Percentiles rank a stretch among this genome's conserved stretches.
phyloP scores from a whole-genome alignment of 1,140 invertebrate genomes.

The Magallana angulata region DNA sequence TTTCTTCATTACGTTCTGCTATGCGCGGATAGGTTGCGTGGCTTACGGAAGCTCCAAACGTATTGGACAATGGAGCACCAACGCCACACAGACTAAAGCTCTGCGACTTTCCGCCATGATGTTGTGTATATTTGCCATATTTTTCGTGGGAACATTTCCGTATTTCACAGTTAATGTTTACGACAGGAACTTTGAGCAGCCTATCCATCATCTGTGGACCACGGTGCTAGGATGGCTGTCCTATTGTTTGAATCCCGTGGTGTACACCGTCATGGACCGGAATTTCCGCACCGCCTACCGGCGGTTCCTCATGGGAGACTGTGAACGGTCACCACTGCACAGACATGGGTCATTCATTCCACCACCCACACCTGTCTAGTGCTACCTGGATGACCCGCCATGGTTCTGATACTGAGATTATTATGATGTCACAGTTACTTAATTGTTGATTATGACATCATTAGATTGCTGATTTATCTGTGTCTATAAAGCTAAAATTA shows the following conservation, averaged over 20 bases:
- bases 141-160: slow-evolving; percentile 69
- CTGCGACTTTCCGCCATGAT: slow-evolving; percentile 71
- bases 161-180: slow-evolving; percentile 69
- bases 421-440: no score
- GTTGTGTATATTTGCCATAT: slow-evolving; percentile 69
- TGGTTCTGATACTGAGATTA: not conserved
- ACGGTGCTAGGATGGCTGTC: slow-evolving; percentile 67
- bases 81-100: slow-evolving; percentile 54
- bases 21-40: slow-evolving; percentile 71
- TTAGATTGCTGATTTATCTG: no score
- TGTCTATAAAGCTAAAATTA: no score
- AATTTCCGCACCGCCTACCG: slow-evolving; percentile 68
- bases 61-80: slow-evolving; percentile 61
- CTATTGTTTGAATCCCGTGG: slow-evolving; percentile 68
- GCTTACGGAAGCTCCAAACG: slow-evolving; percentile 67
- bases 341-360: not conserved
- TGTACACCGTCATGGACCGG: slow-evolving; percentile 71
- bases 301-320: slow-evolving; percentile 60
- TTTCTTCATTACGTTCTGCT: slow-evolving; percentile 72
- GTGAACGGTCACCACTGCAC: slow-evolving; percentile 52
- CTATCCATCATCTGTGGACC: slow-evolving; percentile 67
- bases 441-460: no score
- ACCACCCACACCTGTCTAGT: not conserved
- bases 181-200: slow-evolving; percentile 60
- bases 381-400: not conserved